Conservation (phyloP, 2,797 vertebrate genomes). For the Danio kyathit region DNA sequence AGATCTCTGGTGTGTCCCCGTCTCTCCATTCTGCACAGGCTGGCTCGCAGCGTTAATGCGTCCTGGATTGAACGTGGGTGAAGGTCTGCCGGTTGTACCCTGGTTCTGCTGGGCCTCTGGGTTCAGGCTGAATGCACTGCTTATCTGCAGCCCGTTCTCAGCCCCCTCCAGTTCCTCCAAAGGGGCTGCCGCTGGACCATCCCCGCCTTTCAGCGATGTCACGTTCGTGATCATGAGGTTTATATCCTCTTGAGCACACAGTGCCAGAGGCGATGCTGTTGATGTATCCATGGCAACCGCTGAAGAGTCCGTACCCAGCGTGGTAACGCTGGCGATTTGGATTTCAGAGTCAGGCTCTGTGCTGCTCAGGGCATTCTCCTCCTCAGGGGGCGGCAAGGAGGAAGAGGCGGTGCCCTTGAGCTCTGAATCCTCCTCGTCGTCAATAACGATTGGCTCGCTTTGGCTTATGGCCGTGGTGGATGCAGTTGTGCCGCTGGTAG, state of each 20-base stretch:
- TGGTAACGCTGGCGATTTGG: constrained; percentile 96
- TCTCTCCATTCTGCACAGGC: constrained; percentile 95
- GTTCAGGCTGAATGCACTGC: constrained; percentile 87
- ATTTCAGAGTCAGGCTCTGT: constrained; percentile 97
- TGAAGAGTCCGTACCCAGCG: constrained; percentile 82
- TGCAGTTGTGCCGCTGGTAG: constrained; percentile 57
- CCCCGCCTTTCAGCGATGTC: constrained; percentile 89
- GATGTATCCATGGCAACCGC: constrained; percentile 40
- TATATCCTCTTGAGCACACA: constrained; percentile 78
- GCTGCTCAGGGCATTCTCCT: constrained; percentile 81
- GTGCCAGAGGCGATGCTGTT: constrained; percentile 8
- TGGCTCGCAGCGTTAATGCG: constrained; percentile 87
- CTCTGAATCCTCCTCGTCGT: constrained; percentile 95
- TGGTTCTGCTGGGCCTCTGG: constrained; percentile 71
- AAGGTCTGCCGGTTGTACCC: constrained; percentile 66
- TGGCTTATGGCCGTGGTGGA: constrained; percentile 80
- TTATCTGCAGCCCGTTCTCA: constrained; percentile 93
- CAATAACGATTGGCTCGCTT: constrained; percentile 96
- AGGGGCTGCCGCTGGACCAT: constrained; percentile 75
- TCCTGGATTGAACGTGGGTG: constrained; percentile 93
- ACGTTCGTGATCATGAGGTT: constrained; percentile 98
- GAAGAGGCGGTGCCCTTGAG: constrained; percentile 74
- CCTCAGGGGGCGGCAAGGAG: constrained; percentile 58
- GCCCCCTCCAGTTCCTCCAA: constrained; percentile 82
- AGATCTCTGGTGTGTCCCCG: constrained; percentile 89